phyloP scores from a whole-genome alignment of 1,140 invertebrate genomes.

The Drosophila pseudoananassae region DNA sequence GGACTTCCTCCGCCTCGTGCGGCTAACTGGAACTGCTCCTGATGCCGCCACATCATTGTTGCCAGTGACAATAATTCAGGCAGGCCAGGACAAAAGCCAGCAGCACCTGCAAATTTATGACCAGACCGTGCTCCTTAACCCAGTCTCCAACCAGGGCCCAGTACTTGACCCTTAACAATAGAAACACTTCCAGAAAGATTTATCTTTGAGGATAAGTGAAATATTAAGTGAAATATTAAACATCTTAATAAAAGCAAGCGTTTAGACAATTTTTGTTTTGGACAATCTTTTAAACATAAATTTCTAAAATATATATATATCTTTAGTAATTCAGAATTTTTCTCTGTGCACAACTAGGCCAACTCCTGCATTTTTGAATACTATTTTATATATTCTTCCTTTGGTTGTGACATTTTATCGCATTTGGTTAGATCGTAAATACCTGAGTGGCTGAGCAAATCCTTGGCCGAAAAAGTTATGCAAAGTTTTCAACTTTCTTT shows the following conservation, averaged over 20 bases:
- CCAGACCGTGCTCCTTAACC: conserved; percentile 28
- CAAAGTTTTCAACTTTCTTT: conserved; percentile 52
- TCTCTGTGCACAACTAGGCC: conserved; percentile 21
- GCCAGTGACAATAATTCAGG: conserved; percentile 53
- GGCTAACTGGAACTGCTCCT: conserved; percentile 2
- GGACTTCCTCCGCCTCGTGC: conserved; percentile 17
- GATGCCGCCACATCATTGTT: conserved; percentile 51
- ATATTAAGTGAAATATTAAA: background rate
- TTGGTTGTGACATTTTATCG: conserved; percentile 55
- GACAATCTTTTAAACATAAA: too few relatives aligned
- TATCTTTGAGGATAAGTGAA: background rate
- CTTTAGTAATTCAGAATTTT: background rate
- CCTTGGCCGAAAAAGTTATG: conserved; percentile 50
- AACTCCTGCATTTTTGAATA: conserved; percentile 32
- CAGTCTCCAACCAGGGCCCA: background rate
- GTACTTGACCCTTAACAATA: conserved; percentile 40
- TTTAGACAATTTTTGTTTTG: too few relatives aligned
- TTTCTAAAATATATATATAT: background rate
- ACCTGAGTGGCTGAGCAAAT: conserved; percentile 54
- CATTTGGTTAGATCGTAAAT: conserved; percentile 68
- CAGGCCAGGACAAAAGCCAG: conserved; percentile 35
- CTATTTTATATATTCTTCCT: conserved; percentile 32
- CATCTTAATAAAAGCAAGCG: background rate
- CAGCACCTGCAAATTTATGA: conserved; percentile 47
- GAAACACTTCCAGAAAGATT: conserved; percentile 6